Evolutionary conservation across 1,140 invertebrate species (phyloP).

Genomic region (Aphaenogaster rudis): DNA sequence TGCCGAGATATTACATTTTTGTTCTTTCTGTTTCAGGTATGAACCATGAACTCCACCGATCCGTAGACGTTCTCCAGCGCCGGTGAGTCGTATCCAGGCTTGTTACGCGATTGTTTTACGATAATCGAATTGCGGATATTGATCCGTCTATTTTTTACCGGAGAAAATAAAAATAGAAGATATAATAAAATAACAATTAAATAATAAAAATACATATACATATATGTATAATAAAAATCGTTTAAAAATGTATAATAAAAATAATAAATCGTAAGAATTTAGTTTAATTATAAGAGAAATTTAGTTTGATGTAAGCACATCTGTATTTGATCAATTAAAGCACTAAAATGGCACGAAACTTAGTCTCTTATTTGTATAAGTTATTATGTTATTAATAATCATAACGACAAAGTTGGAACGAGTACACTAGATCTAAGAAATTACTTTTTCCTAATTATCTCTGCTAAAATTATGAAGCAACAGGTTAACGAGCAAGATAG

Average conservation of each 20-base stretch:
- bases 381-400: neutral
- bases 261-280: neutral
- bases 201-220: neutral
- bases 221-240: neutral
- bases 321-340: neutral
- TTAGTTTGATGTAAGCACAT: neutral
- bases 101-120: neutral
- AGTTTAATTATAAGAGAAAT: neutral
- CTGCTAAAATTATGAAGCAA: no score
- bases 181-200: no score
- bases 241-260: neutral
- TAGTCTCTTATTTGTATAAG: neutral
- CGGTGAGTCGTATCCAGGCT: slow-evolving; percentile 19
- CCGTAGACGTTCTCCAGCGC: neutral
- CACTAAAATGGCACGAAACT: neutral
- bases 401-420: neutral
- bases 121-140: neutral
- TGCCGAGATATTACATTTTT: slow-evolving; percentile 22
- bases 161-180: neutral
- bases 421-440: neutral
- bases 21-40: slow-evolving; percentile 39
- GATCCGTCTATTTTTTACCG: neutral
- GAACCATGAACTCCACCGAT: neutral
- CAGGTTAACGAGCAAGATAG: no score
- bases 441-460: no score